phyloP scores from a whole-genome alignment of 2,797 vertebrate genomes.

The Hippopotamyrus pictus region DNA sequence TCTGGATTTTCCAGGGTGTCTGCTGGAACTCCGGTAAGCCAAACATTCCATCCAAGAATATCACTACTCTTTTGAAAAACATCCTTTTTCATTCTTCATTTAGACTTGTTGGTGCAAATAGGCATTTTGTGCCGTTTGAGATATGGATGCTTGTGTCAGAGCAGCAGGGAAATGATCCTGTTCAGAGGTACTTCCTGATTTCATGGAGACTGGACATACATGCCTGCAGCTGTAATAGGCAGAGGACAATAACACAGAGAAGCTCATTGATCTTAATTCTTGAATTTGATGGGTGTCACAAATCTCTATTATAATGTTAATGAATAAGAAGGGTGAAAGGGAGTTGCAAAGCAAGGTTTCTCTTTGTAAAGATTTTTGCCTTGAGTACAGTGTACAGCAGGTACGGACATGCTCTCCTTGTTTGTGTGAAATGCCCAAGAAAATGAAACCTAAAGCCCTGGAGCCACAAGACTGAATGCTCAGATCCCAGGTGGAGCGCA shows the following conservation, averaged over 20 bases:
- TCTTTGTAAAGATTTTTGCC: not conserved
- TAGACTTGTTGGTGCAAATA: not conserved
- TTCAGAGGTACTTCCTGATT: not conserved
- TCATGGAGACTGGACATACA: not conserved
- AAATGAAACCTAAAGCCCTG: conserved; percentile 3
- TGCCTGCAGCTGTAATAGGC: not conserved
- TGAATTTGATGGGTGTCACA: not conserved
- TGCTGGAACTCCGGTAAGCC: conserved; percentile 45
- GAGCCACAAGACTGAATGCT: not conserved
- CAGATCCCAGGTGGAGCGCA: not conserved
- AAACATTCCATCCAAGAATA: not conserved
- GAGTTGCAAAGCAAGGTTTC: not conserved
- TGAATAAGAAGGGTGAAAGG: not conserved
- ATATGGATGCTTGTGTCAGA: not conserved
- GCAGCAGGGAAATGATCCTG: not conserved
- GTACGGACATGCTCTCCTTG: not conserved
- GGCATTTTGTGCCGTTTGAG: conserved; percentile 1
- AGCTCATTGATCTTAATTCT: not conserved
- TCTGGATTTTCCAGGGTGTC: conserved; percentile 27
- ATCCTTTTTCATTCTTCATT: not conserved
- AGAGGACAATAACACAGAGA: not conserved
- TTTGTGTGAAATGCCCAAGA: not conserved
- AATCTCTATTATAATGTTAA: conserved; percentile 1
- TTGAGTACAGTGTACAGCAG: not conserved
- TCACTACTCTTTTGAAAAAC: not conserved